Conservation (phyloP, 2,797 vertebrate species). For the Columba guinea region DNA sequence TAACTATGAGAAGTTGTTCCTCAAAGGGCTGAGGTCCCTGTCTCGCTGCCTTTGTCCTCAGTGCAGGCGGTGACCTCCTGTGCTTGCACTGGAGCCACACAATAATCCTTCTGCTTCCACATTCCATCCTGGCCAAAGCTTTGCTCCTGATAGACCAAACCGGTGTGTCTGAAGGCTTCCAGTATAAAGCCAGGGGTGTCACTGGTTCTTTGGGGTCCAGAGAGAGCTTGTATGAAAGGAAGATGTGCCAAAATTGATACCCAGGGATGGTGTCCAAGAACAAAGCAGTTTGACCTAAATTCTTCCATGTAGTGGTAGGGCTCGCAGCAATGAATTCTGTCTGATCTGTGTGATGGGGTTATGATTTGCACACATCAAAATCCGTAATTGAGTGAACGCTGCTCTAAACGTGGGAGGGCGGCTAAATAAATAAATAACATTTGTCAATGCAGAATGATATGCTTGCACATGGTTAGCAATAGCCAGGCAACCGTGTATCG, state of each 20-base stretch:
- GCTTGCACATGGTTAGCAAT: conserved; percentile 49
- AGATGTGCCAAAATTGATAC: neutral
- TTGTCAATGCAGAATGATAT: conserved; percentile 53
- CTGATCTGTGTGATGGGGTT: conserved; percentile 43
- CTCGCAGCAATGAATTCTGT: conserved; percentile 57
- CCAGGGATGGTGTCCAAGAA: conserved; percentile 38
- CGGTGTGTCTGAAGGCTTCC: neutral
- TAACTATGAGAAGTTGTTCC: no score
- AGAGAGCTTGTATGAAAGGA: neutral
- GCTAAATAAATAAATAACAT: conserved; percentile 51
- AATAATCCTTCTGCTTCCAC: neutral
- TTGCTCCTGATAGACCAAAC: neutral
- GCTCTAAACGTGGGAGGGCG: conserved; percentile 5
- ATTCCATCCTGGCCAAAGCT: no score
- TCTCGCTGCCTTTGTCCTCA: neutral
- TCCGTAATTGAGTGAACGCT: conserved; percentile 35
- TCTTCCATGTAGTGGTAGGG: neutral
- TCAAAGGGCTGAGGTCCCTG: neutral
- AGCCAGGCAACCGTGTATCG: conserved; percentile 35
- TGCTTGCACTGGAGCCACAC: neutral
- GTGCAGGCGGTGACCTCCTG: neutral
- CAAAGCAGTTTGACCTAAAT: conserved; percentile 61
- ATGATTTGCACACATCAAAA: conserved; percentile 66
- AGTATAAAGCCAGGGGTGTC: neutral
- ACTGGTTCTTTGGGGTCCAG: neutral